These are phyloP conservation scores for Polia nebulosa DNA, from an alignment of 2,888 invertebrate genomes.

Conservation along the genomic window DNA sequence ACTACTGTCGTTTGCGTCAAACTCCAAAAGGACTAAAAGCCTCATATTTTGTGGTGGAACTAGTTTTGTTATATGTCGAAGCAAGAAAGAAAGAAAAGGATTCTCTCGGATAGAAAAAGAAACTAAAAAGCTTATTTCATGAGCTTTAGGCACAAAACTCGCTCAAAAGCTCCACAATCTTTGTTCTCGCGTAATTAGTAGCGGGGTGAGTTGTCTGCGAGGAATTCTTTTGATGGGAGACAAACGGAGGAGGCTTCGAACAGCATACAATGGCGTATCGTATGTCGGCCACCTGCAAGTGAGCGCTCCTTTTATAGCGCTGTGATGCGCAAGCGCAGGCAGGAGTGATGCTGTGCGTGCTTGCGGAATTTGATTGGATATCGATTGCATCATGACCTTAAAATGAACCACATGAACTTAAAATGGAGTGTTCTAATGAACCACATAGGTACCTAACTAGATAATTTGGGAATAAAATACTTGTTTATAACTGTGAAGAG, in stretches of 20 bases:
- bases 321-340: slow-evolving; percentile 62
- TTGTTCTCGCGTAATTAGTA: slow-evolving; percentile 86
- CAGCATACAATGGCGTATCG: slow-evolving; percentile 88
- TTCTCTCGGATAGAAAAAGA: no score
- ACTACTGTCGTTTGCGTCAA: no score
- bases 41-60: no score
- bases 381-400: slow-evolving; percentile 26
- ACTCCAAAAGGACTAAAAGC: no score
- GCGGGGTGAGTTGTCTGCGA: slow-evolving; percentile 87
- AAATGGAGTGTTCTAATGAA: neutral
- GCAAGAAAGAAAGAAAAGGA: no score
- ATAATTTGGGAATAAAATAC: neutral
- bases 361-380: slow-evolving; percentile 47
- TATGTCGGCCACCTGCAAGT: slow-evolving; percentile 91
- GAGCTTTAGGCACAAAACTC: slow-evolving; percentile 32
- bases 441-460: neutral
- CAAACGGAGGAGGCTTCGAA: slow-evolving; percentile 83
- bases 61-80: no score
- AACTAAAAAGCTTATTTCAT: neutral
- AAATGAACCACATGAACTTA: slow-evolving; percentile 1
- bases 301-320: slow-evolving; percentile 74
- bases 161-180: slow-evolving; percentile 69
- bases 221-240: slow-evolving; percentile 89
- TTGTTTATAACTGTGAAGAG: no score
- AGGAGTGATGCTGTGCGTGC: slow-evolving; percentile 51